Percentiles rank a stretch among this genome's conserved stretches.
phyloP scores from a whole-genome alignment of 2,888 invertebrate species.

The Ectemnius lituratus region DNA sequence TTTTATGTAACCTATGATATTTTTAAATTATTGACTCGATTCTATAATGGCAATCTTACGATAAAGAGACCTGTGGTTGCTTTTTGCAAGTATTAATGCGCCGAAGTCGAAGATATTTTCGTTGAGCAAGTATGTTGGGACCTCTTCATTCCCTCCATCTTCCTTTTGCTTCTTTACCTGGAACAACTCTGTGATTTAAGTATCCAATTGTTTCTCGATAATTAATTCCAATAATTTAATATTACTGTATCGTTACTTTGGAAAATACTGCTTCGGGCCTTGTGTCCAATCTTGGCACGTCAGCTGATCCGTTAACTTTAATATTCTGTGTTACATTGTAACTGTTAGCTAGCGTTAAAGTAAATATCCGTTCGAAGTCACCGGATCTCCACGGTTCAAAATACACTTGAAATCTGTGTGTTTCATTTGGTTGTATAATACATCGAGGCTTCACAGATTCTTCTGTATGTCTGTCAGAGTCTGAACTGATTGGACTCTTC shows the following conservation, averaged over 20 bases:
- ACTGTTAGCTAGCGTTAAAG: conserved; percentile 56
- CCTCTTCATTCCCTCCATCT: neutral
- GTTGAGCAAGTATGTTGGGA: conserved; percentile 65
- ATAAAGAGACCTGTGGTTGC: conserved; percentile 56
- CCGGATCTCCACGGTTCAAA: conserved; percentile 64
- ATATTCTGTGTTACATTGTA: conserved; percentile 53
- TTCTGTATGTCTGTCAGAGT: conserved; percentile 26
- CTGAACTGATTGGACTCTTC: neutral
- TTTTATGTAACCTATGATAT: conserved; percentile 77
- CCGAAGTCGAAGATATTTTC: conserved; percentile 67
- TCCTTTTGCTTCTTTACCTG: too few relatives aligned
- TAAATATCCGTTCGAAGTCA: conserved; percentile 54
- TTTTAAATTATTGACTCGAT: too few relatives aligned
- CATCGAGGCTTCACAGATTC: conserved; percentile 59
- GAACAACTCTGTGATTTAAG: too few relatives aligned
- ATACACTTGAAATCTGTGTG: conserved; percentile 57
- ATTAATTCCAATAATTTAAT: conserved; percentile 45
- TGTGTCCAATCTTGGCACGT: conserved; percentile 66
- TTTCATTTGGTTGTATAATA: conserved; percentile 64
- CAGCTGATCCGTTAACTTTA: conserved; percentile 58
- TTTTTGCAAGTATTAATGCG: conserved; percentile 53
- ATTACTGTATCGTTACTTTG: conserved; percentile 50
- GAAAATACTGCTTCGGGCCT: conserved; percentile 61
- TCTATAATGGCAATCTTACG: neutral
- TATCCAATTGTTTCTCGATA: conserved; percentile 19